These are phyloP conservation scores for Chionodraco myersi DNA, from an alignment of 2,113 vertebrate species.

Conservation along the genomic window DNA sequence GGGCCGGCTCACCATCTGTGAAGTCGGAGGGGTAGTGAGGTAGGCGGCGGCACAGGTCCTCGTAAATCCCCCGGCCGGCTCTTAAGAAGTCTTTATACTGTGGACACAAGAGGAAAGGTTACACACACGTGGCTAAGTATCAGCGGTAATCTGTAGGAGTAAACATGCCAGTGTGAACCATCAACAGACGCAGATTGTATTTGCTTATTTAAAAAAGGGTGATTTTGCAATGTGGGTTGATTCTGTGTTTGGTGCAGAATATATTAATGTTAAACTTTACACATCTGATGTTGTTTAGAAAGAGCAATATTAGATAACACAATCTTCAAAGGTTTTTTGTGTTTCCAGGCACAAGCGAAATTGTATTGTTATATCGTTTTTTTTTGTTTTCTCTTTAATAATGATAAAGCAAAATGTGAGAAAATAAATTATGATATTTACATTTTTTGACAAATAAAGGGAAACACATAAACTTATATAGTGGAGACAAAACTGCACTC, in stretches of 20 bases:
- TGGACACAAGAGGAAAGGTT: slow-evolving; percentile 39
- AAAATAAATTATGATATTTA: too few relatives aligned
- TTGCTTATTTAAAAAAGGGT: too few relatives aligned
- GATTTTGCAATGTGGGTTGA: background rate
- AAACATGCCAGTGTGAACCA: background rate
- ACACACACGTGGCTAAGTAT: background rate
- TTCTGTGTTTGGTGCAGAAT: background rate
- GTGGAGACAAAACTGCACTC: too few relatives aligned
- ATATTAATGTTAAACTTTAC: background rate
- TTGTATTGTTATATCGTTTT: background rate
- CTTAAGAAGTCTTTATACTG: slow-evolving; percentile 87
- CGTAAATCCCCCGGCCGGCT: slow-evolving; percentile 93
- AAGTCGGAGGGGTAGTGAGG: slow-evolving; percentile 95
- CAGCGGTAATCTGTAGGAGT: background rate
- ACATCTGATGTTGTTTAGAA: background rate
- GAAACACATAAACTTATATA: too few relatives aligned
- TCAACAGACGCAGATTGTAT: background rate
- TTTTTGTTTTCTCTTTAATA: too few relatives aligned
- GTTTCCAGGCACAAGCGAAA: background rate
- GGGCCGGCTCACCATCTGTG: slow-evolving; percentile 90
- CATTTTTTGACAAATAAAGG: too few relatives aligned
- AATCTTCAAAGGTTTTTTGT: background rate
- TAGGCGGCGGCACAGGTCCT: slow-evolving; percentile 92
- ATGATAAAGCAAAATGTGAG: too few relatives aligned
- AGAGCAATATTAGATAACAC: background rate